Percentiles rank a stretch among this genome's conserved stretches.
These are phyloP conservation scores for Stylophora pistillata DNA, from an alignment of 64 coral and sea anemone genomes.

Conservation along the genomic window DNA sequence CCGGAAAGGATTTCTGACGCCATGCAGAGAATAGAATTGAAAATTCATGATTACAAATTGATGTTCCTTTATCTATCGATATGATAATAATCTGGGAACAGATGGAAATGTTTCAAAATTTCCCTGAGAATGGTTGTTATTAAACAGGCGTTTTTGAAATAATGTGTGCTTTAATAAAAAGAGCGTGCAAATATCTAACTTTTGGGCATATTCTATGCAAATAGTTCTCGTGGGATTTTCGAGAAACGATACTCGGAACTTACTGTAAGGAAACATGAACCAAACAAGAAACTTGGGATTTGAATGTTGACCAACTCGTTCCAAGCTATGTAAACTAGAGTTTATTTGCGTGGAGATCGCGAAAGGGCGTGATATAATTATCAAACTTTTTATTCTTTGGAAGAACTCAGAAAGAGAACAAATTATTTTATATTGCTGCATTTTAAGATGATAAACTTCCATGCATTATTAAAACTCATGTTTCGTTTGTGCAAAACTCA, in stretches of 20 bases:
- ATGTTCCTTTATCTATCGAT: neutral
- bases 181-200: neutral
- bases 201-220: neutral
- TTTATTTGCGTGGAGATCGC: too few relatives aligned
- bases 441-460: too few relatives aligned
- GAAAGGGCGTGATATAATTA: too few relatives aligned
- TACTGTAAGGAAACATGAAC: too few relatives aligned
- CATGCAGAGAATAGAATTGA: neutral
- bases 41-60: neutral
- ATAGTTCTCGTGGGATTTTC: neutral
- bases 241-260: neutral
- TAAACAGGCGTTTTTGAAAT: neutral
- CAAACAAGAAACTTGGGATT: too few relatives aligned
- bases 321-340: too few relatives aligned
- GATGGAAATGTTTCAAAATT: conserved; percentile 4
- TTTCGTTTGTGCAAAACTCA: too few relatives aligned
- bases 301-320: too few relatives aligned
- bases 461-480: too few relatives aligned
- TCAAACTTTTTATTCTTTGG: too few relatives aligned
- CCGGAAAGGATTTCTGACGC: conserved; percentile 36
- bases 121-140: neutral
- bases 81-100: neutral
- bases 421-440: too few relatives aligned
- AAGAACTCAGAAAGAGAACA: too few relatives aligned
- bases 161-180: neutral